phyloP scores from a whole-genome alignment of 2,888 invertebrate genomes.

The Acrocera orbiculus region DNA sequence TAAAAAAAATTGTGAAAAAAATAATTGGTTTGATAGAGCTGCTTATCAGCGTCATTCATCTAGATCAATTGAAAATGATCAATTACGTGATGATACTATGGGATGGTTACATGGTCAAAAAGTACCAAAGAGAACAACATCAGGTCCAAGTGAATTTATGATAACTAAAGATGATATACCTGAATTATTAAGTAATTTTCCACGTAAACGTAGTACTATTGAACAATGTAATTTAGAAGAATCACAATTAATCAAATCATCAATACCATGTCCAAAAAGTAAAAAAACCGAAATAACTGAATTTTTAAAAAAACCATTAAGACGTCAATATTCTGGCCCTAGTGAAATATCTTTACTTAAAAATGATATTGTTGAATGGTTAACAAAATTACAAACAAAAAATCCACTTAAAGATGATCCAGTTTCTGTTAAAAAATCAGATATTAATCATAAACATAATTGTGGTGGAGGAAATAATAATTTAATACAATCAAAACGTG shows the following conservation, averaged over 20 bases:
- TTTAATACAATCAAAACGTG: conserved; percentile 26
- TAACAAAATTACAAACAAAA: conserved; percentile 25
- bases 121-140: conserved; percentile 27
- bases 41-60: conserved; percentile 31
- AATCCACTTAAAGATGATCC: conserved; percentile 13
- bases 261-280: conserved; percentile 20
- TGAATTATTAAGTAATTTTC: conserved; percentile 25
- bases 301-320: conserved; percentile 27
- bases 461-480: conserved; percentile 23
- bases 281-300: conserved; percentile 26
- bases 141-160: conserved; percentile 30
- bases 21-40: conserved; percentile 29
- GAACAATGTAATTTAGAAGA: conserved; percentile 13
- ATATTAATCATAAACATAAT: conserved; percentile 24
- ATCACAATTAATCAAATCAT: conserved; percentile 1
- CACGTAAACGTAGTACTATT: conserved; percentile 21
- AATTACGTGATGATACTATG: conserved; percentile 27
- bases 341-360: conserved; percentile 28
- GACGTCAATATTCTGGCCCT: conserved; percentile 29
- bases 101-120: conserved; percentile 27
- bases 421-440: conserved; percentile 13
- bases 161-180: conserved; percentile 29
- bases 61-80: conserved; percentile 29
- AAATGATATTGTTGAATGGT: conserved; percentile 30
- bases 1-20: conserved; percentile 14